Base-by-base conservation (phyloP, 2,888 invertebrate genomes). In the Linyphia triangularis region DNA sequence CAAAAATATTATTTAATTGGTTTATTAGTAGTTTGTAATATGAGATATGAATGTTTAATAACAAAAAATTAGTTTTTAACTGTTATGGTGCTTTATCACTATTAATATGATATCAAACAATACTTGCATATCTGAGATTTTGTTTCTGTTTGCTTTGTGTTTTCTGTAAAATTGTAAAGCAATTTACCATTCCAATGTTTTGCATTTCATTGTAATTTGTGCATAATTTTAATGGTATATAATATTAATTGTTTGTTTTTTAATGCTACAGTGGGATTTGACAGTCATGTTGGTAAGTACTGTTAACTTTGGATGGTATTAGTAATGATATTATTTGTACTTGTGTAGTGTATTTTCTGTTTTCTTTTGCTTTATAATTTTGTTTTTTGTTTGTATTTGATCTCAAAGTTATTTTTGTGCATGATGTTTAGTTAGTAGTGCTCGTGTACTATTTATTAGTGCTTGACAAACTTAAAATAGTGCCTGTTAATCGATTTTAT, bases 211-310 rank as follows among this genome's bases (percentile, higher is more conserved):
- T 37, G 22, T 37, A 37, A n/a, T 37, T 67, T 67, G 30, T 28
- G 30, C 19, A 19, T 33, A 2, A 65, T 28, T 13, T 40, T 69
- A 10, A n/a, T 40, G 6, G 40, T 70, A 16, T 5, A 69, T 63
- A 51, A 51, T 40, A 85, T 69, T 77, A 59, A 69, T 61, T 86
- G 72, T 88, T 83, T 82, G 59, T 83, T 88, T 88, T 75, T 88
- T 83, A 69, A 85, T 89, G 77, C 89, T 78, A 51, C 78, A 89
- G 89, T 89, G 89, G 89, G 89, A 89, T 85, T 83, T 89, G 78
- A 89, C 88, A 59, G 84, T 88, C 69, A 88, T 90, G 88, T 63
- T 88, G 88, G 89, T 88, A 90, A 90, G 89, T 86, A 24, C 73
- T 59, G 30, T 69, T 79, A 43, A 63, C 40, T 77, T 77, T 40